Evolutionary conservation across 1,140 invertebrate species (phyloP), one percentile per base, ranked within the genome.

Genomic region (Hyles vespertilio): DNA sequence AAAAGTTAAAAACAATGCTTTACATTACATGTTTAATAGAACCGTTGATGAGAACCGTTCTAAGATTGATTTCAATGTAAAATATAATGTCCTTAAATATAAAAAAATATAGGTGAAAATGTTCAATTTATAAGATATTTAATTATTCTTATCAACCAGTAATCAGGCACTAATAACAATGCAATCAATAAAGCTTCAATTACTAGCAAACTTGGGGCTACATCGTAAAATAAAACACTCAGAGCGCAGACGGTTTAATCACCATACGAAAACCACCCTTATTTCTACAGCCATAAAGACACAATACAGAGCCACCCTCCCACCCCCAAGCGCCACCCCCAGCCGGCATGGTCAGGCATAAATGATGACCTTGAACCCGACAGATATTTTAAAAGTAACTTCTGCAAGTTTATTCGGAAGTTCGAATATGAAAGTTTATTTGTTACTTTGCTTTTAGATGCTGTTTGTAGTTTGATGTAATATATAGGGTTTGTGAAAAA

Each of bases 271-370:
- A 46, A 46, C 9, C 44, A 46, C 9, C 44, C 44, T 46, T 46
- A 46, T 3, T 11, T 4, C 44, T 3, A 4, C 44, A 11, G 7
- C 9, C 9, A 46, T 10, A 46, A 46, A 11, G 11, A 10, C 6
- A 46, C 44, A 11, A 11, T 52, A 32, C 51, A 32, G 8, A 10
- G 32, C 51, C 51, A 40, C 51, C n/a, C 51, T 43, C 32, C 6
- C 51, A 40, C 32, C 34, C 51, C n/a, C 32, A 9, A 11, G 12
- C 44, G 9, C 22, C 22, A 22, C 33, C 40, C 53, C 46, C 40
- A 55, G 53, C 46, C 46, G 44, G 53, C 53, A 46, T 55, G 53
- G 53, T 55, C 53, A 55, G 53, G 53, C 53, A 55, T 55, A 55
- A 55, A 45, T 46, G 22, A 55, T 55, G 33, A 46, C 53, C 53